phyloP scores from a whole-genome alignment of 2,113 vertebrate genomes.

The Tor tambroides region DNA sequence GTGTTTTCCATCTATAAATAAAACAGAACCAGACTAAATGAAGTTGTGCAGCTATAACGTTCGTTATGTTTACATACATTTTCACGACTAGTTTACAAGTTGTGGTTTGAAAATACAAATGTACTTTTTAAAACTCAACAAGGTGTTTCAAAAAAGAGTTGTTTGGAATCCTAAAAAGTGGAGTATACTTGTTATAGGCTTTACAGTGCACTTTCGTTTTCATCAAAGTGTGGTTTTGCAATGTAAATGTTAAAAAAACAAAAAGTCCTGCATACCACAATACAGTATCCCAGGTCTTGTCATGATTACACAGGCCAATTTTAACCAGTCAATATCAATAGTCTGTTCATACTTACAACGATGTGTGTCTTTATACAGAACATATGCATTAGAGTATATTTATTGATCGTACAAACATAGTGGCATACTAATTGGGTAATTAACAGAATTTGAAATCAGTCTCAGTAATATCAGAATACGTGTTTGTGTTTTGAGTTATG shows the following conservation, averaged over 20 bases:
- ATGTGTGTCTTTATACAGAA: background rate
- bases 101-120: background rate
- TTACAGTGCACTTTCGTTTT: constrained; percentile 12
- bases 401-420: background rate
- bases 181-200: background rate
- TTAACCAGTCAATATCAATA: constrained; percentile 35
- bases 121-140: background rate
- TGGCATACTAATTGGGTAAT: background rate
- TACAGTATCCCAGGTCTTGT: constrained; percentile 41
- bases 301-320: constrained; percentile 55
- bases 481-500: background rate
- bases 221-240: background rate
- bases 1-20: constrained; percentile 20
- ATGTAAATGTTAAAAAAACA: constrained; percentile 22
- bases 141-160: background rate
- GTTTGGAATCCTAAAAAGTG: background rate
- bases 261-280: constrained; percentile 46
- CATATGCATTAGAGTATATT: background rate
- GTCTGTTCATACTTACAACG: background rate
- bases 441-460: background rate
- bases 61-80: no score
- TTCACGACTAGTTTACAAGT: no score
- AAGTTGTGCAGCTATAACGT: no score
- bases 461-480: background rate
- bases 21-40: background rate